Conservation (phyloP, 2,113 vertebrate genomes). For the Noctilio leporinus region DNA sequence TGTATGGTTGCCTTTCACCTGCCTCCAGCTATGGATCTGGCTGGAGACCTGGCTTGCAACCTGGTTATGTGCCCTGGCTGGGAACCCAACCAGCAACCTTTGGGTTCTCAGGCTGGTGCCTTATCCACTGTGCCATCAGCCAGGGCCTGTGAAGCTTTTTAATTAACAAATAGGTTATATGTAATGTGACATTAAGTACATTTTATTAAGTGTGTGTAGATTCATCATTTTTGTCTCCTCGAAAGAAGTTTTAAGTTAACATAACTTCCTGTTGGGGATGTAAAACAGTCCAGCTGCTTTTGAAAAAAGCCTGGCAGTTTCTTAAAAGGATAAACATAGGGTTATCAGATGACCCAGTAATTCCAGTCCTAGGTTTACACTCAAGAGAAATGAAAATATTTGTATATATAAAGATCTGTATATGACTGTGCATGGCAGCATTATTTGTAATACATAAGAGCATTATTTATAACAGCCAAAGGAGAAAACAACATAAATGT, state of each 20-base stretch:
- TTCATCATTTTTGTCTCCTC: neutral
- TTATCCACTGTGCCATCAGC: too few relatives aligned
- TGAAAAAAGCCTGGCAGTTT: neutral
- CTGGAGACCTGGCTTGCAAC: too few relatives aligned
- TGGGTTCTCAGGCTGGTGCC: too few relatives aligned
- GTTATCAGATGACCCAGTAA: neutral
- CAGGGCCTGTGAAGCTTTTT: conserved; percentile 8
- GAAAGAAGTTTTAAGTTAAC: neutral
- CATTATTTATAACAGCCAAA: neutral
- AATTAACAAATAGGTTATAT: neutral
- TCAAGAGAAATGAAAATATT: neutral
- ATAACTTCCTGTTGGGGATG: neutral
- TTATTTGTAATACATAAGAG: neutral
- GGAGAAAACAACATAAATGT: neutral
- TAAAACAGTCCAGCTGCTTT: conserved; percentile 31
- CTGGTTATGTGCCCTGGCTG: too few relatives aligned
- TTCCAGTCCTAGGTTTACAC: neutral
- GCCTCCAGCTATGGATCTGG: too few relatives aligned
- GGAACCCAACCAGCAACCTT: too few relatives aligned
- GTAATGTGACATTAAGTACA: neutral
- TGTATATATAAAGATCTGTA: neutral
- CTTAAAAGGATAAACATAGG: conserved; percentile 22
- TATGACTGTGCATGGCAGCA: neutral
- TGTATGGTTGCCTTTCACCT: too few relatives aligned
- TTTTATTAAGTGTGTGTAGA: neutral